Evolutionary conservation across 2,797 vertebrate species (phyloP).

Genomic region (Acanthurus lineatus): DNA sequence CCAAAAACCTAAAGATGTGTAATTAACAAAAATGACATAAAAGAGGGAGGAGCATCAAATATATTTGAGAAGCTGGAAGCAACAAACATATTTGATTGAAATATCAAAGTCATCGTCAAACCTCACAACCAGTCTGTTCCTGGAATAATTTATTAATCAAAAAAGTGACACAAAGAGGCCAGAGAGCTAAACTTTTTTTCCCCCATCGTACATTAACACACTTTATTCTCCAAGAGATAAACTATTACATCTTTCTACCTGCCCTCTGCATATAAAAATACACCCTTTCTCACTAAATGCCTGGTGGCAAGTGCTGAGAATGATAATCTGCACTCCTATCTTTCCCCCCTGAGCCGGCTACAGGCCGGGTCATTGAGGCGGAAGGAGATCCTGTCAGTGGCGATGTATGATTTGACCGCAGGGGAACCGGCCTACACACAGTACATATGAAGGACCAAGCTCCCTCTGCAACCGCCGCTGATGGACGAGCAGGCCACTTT

Average conservation of each 20-base stretch:
- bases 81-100: no score
- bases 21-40: no score
- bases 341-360: slow-evolving; percentile 48
- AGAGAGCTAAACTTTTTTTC: slow-evolving; percentile 1
- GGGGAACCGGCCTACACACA: slow-evolving; percentile 35
- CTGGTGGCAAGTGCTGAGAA: slow-evolving; percentile 43
- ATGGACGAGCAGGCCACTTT: slow-evolving; percentile 41
- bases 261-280: slow-evolving; percentile 36
- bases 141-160: not conserved
- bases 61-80: no score
- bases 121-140: no score
- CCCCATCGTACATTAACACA: slow-evolving; percentile 14
- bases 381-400: slow-evolving; percentile 67
- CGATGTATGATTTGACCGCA: slow-evolving; percentile 55
- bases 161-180: slow-evolving; percentile 32
- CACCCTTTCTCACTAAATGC: slow-evolving; percentile 42
- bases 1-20: no score
- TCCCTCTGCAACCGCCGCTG: slow-evolving; percentile 39
- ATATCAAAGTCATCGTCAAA: no score
- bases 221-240: slow-evolving; percentile 30
- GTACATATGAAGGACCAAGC: slow-evolving; percentile 44
- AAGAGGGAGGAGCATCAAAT: no score
- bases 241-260: slow-evolving; percentile 25
- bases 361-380: slow-evolving; percentile 64
- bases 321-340: slow-evolving; percentile 61